These are phyloP conservation scores for Larimichthys crocea DNA, from an alignment of 2,113 vertebrate genomes.

Conservation along the genomic window DNA sequence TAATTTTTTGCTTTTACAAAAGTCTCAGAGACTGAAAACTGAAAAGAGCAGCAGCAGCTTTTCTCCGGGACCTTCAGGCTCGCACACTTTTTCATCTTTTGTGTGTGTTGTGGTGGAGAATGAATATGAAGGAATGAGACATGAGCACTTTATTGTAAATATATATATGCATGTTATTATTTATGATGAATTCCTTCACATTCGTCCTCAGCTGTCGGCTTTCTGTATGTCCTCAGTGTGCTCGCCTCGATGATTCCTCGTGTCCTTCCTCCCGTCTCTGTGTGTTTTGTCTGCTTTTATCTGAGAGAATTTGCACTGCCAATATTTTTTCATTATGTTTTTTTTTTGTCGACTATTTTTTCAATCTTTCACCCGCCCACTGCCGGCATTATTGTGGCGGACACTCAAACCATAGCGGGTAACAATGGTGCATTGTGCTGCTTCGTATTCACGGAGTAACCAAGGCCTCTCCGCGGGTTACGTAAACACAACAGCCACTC, in stretches of 20 bases:
- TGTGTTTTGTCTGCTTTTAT: slow-evolving; percentile 4
- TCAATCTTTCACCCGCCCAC: slow-evolving; percentile 42
- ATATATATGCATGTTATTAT: background rate
- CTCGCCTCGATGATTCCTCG: background rate
- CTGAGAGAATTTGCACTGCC: slow-evolving; percentile 12
- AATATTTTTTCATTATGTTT: slow-evolving; percentile 34
- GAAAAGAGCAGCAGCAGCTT: too few species aligned
- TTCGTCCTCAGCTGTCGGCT: background rate
- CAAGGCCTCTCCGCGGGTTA: slow-evolving; percentile 51
- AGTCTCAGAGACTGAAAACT: too few species aligned
- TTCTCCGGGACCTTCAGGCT: background rate
- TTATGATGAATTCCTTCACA: slow-evolving; percentile 20
- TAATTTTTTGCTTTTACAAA: too few species aligned
- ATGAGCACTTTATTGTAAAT: background rate
- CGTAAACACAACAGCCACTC: slow-evolving; percentile 54
- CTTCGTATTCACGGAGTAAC: slow-evolving; percentile 22
- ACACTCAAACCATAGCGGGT: slow-evolving; percentile 24
- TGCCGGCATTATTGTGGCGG: slow-evolving; percentile 30
- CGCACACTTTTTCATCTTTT: background rate
- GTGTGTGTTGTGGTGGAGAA: background rate
- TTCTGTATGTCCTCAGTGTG: background rate
- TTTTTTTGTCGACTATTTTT: slow-evolving; percentile 52
- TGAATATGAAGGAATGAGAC: background rate
- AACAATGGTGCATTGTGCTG: slow-evolving; percentile 46
- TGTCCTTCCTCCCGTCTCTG: background rate